phyloP scores from a whole-genome alignment of 1,140 invertebrate genomes.

The Steinernema khuongi region DNA sequence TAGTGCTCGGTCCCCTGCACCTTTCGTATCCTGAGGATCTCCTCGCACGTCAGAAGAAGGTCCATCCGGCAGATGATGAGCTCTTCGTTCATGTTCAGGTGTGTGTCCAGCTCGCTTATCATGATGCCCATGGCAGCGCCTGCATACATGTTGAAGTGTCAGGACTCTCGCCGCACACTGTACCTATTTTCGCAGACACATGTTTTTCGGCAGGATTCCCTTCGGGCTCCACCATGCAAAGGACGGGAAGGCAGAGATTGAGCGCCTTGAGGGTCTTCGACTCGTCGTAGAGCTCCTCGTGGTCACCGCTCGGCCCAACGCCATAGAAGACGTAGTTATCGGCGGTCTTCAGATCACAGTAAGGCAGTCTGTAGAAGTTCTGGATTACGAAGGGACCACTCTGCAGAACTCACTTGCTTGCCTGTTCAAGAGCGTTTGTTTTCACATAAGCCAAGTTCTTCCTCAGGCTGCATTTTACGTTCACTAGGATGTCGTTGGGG shows the following conservation, averaged over 20 bases:
- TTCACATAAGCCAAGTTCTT: neutral
- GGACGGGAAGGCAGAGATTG: neutral
- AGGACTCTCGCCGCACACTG: neutral
- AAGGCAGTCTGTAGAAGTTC: neutral
- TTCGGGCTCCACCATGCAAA: constrained; percentile 1
- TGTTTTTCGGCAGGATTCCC: neutral
- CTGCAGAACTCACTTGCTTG: neutral
- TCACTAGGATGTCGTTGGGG: neutral
- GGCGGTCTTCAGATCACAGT: neutral
- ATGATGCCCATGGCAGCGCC: constrained; percentile 4
- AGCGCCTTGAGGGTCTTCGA: neutral
- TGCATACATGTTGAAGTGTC: neutral
- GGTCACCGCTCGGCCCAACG: neutral
- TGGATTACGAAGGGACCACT: neutral
- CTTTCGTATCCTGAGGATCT: neutral
- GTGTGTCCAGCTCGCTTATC: neutral
- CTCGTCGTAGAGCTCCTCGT: constrained; percentile 7
- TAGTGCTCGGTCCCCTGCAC: neutral
- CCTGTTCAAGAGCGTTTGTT: neutral
- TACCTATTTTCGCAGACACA: neutral
- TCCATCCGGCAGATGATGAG: neutral
- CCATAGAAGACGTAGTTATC: constrained; percentile 8
- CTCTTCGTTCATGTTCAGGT: neutral
- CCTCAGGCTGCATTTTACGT: neutral
- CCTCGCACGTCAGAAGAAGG: neutral